Evolutionary conservation across 2,797 vertebrate species (phyloP).

Genomic region (Hippoglossus hippoglossus): DNA sequence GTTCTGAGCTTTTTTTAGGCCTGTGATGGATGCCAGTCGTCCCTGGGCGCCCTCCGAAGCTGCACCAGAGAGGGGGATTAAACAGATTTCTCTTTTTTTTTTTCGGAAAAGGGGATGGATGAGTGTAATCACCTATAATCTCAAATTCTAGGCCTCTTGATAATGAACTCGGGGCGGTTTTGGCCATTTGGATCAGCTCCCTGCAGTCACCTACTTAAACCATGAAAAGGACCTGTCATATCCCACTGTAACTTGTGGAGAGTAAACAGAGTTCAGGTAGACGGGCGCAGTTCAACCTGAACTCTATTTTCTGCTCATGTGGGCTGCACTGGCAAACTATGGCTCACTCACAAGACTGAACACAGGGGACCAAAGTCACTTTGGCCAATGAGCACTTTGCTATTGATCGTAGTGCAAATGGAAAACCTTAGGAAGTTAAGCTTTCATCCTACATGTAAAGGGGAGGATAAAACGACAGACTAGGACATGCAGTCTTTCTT

Average conservation of each 20-base stretch:
- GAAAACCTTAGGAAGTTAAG: constrained; percentile 77
- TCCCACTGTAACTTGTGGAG: constrained; percentile 49
- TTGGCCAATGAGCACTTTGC: constrained; percentile 60
- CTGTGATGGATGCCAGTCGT: constrained; percentile 80
- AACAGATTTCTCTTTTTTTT: constrained; percentile 79
- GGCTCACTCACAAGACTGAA: constrained; percentile 28
- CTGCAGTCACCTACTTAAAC: constrained; percentile 71
- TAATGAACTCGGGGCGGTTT: constrained; percentile 79
- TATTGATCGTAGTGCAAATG: constrained; percentile 80
- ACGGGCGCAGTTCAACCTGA: constrained; percentile 19
- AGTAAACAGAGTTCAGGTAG: constrained; percentile 44
- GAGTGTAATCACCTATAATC: constrained; percentile 87
- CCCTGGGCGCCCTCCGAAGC: constrained; percentile 79
- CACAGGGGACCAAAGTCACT: constrained; percentile 59
- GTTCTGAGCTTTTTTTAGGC: constrained; percentile 84
- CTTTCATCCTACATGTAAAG: constrained; percentile 73
- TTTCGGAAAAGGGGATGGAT: constrained; percentile 80
- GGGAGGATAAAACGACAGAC: constrained; percentile 65
- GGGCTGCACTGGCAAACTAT: constrained; percentile 29
- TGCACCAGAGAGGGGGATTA: constrained; percentile 81
- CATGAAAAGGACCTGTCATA: constrained; percentile 60
- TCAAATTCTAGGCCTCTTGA: constrained; percentile 86
- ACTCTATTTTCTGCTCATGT: constrained; percentile 48
- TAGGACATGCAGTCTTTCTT: constrained; percentile 74
- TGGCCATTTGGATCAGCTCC: constrained; percentile 68